Base-by-base conservation (phyloP, 1,140 invertebrate genomes). In the Cydia fagiglandana region DNA sequence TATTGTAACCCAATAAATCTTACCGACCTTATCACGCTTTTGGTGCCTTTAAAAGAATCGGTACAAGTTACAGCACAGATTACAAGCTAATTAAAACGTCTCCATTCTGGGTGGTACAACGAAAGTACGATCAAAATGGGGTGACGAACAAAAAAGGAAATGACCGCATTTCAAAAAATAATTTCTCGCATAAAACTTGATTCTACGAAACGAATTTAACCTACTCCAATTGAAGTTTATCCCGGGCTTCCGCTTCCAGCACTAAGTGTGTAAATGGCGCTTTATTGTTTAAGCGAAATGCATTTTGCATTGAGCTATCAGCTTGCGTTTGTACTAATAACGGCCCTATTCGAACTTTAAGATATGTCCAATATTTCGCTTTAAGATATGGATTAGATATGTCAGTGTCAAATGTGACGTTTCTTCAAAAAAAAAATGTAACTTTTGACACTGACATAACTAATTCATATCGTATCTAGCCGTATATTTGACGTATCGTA, bases 111-210 rank as follows among this genome's bases (percentile, higher is more conserved):
- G 66, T 70, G 30, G 66, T 10, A 38, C 34, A 17, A 61, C 20
- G 56, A 38, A 70, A 70, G 66, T 70, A 70, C 66, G 15, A 70
- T 70, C 66, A 70, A 70, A 70, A 70, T 38, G 66, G 66, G 66
- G 66, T 70, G 30, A 68, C 64, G 30, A 70, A 70, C 66, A 17
- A 38, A 70, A 70, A 70, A 70, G 30, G 34, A 70, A 70, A 70
- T 70, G 66, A 10, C 30, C 66, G 66, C 34, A 70, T 70, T 70
- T 38, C 15, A 41, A 70, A 70, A 70, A 38, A 70, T 38, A 70
- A 70, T 66, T 38, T 70, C 66, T 70, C 66, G n/a, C 4, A 38
- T 70, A 45, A 70, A 70, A 61, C 56, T 61, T 24, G 56, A 61
- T 24, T 61, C 56, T 61, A 61, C 56, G 56, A 61, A 61, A 61